Base-by-base conservation (phyloP, 1,140 invertebrate genomes). In the Bombus difficillimus region DNA sequence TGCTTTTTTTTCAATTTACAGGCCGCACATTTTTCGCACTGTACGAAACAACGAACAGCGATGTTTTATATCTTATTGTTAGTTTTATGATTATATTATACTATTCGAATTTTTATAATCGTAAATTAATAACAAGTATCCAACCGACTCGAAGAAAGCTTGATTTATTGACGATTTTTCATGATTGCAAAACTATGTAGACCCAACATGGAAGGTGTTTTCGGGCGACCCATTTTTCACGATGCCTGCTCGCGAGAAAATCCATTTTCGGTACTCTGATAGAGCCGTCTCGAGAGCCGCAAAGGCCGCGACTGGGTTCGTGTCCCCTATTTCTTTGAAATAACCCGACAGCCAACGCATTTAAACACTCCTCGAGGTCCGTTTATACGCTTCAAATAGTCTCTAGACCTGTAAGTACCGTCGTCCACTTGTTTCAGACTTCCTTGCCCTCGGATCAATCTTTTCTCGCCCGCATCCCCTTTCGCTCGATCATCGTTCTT, bases 271-370 rank as follows among this genome's bases (percentile, higher is more conserved):
- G 5, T 69, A 4, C 75, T 37, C 39, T 62, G 28, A 10, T n/a
- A n/a, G 15, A 57, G 25, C 12, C 28, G 59, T 59, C 86, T 83
- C 47, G 75, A 73, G 74, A 59, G 5, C 53, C 32, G 47, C 59
- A 79, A 87, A 66, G 62, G 37, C 43, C 34, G n/a, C 9, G 32
- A 32, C 25, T 37, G 66, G 5, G 22, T 28, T 25, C 53, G 22
- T 28, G 32, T 53, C 73, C 75, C 15, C 74, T 89, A 88, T 86
- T 86, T 92, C 82, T 68, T 74, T 81, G 62, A 90, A 86, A 92
- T 92, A 86, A 84, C 72, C 47, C 79, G 47, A 77, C 74, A 75
- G 78, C 62, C 57, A 62, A 6, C 39, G 64, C 39, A n/a, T 73
- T 89, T 81, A 83, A 91, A 88, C 90, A 86, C 80, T 81, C 13